A percentile compares a stretch with the other conserved stretches of the same genome.
Conservation (phyloP, 37 sponge, comb jelly and placozoan genomes). For the Oopsacas minuta region DNA sequence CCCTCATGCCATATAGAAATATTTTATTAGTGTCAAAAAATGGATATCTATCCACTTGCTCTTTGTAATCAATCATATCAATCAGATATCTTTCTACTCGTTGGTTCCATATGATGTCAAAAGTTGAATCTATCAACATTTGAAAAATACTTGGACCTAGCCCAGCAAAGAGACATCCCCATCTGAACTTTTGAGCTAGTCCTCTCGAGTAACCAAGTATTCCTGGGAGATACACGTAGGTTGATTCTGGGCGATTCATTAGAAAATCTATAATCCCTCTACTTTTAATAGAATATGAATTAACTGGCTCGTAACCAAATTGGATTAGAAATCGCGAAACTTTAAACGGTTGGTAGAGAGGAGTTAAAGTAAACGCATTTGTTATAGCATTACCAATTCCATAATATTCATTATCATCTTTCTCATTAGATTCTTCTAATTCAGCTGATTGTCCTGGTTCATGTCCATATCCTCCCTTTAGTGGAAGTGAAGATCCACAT, state of each 20-base stretch:
- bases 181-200: not conserved
- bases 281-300: not conserved
- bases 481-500: not conserved
- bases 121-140: not conserved
- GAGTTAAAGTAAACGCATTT: too few species aligned
- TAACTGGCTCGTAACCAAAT: constrained; percentile 10
- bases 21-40: not conserved
- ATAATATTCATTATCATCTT: too few species aligned
- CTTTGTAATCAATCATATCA: not conserved
- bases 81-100: not conserved
- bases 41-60: not conserved
- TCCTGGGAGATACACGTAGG: not conserved
- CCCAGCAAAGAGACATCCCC: not conserved
- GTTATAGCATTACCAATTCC: too few species aligned
- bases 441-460: not conserved
- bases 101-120: not conserved
- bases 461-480: not conserved
- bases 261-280: not conserved
- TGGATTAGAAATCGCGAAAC: not conserved
- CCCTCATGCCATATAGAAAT: not conserved
- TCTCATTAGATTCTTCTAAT: not conserved
- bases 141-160: not conserved
- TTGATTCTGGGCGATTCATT: not conserved
- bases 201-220: not conserved
- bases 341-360: too few species aligned